These are phyloP conservation scores for Myotis myotis DNA, from an alignment of 2,797 vertebrate genomes.

Conservation along the genomic window DNA sequence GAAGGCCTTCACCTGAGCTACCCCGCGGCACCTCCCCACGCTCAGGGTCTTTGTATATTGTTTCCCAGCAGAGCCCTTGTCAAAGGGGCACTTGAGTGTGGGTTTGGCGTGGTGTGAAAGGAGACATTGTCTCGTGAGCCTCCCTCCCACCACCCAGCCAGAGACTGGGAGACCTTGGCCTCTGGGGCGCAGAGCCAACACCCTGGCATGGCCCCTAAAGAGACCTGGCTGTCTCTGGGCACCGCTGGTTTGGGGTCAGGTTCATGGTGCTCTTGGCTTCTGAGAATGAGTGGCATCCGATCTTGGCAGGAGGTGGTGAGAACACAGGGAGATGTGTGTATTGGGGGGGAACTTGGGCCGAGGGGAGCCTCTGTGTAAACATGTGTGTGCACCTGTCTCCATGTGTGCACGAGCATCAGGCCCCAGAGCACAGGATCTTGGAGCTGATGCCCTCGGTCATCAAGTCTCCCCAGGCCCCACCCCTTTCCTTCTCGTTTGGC, in stretches of 20 bases:
- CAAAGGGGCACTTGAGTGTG: constrained; percentile 73
- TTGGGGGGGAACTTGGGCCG: background rate
- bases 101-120: constrained; percentile 75
- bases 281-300: constrained; percentile 36
- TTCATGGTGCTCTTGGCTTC: constrained; percentile 25
- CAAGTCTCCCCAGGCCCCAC: background rate
- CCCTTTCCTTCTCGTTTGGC: background rate
- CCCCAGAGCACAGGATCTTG: background rate
- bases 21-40: background rate
- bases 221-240: constrained; percentile 3
- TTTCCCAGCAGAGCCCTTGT: constrained; percentile 54
- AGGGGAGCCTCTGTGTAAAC: background rate
- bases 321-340: background rate
- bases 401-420: background rate
- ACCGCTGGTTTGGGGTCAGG: background rate
- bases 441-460: background rate
- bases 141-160: constrained; percentile 29
- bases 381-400: background rate
- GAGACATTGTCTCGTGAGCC: constrained; percentile 69
- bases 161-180: constrained; percentile 54
- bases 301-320: background rate
- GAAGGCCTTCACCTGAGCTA: constrained; percentile 49
- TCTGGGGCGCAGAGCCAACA: constrained; percentile 34
- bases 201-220: background rate
- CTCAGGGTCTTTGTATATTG: constrained; percentile 63